phyloP scores from a whole-genome alignment of 2,113 vertebrate species.

The Ranitomeya variabilis region DNA sequence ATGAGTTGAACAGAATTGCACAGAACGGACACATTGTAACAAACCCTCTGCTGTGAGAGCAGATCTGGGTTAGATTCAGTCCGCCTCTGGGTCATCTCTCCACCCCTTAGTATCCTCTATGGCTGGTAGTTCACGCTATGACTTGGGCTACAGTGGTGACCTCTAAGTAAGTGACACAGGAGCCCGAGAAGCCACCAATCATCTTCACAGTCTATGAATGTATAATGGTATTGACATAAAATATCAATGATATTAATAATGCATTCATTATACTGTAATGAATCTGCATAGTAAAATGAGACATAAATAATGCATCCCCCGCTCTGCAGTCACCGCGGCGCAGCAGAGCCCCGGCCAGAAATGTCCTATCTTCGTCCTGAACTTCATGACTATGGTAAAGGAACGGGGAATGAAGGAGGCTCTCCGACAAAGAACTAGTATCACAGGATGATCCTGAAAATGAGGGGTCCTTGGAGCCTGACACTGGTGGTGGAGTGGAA shows the following conservation, averaged over 20 bases:
- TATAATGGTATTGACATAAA: slow-evolving; percentile 39
- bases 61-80: too few species aligned
- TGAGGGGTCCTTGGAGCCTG: not conserved
- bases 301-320: slow-evolving; percentile 19
- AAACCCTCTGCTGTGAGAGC: too few species aligned
- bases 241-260: slow-evolving; percentile 47
- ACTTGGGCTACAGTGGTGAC: not conserved
- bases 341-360: not conserved
- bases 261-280: slow-evolving; percentile 44
- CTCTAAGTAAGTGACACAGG: not conserved
- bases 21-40: too few species aligned
- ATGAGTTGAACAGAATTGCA: too few species aligned
- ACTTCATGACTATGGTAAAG: not conserved
- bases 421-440: not conserved
- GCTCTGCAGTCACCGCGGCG: not conserved
- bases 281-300: slow-evolving; percentile 31
- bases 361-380: not conserved
- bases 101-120: too few species aligned
- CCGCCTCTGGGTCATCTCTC: too few species aligned
- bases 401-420: not conserved
- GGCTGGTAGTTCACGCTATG: too few species aligned
- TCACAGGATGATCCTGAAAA: not conserved
- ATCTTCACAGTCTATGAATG: slow-evolving; percentile 12
- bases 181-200: not conserved
- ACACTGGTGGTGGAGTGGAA: not conserved